phyloP scores from a whole-genome alignment of 2,113 vertebrate genomes.

The Phalacrocorax brasilianus region DNA sequence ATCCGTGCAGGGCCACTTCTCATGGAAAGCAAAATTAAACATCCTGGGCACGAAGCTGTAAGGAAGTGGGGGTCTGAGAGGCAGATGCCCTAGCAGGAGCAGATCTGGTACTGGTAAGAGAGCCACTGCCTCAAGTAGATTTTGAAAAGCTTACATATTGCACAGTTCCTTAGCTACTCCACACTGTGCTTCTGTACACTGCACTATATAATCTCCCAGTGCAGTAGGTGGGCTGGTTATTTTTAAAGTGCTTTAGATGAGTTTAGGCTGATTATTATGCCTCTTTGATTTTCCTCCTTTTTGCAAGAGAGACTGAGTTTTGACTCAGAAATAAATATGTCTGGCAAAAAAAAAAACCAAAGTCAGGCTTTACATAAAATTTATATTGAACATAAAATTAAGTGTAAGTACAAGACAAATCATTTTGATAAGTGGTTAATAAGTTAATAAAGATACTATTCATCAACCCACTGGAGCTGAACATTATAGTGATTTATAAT shows the following conservation, averaged over 20 bases:
- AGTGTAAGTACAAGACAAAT: background rate
- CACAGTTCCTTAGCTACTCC: conserved; percentile 19
- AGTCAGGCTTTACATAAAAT: conserved; percentile 33
- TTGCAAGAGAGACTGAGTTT: conserved; percentile 50
- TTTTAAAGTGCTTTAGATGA: conserved; percentile 70
- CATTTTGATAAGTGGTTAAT: conserved; percentile 45
- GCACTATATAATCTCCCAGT: conserved; percentile 50
- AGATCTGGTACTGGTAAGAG: background rate
- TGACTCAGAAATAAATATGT: conserved; percentile 30
- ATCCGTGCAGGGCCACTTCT: background rate
- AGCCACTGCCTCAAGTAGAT: background rate
- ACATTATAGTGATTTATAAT: conserved; percentile 39
- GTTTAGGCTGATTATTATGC: conserved; percentile 75
- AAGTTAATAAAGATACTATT: conserved; percentile 45
- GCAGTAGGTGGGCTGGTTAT: conserved; percentile 66
- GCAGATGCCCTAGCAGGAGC: background rate
- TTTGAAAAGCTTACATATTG: conserved; percentile 25
- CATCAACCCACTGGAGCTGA: background rate
- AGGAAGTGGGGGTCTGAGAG: background rate
- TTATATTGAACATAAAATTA: background rate
- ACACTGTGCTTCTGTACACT: conserved; percentile 26
- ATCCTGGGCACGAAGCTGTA: background rate
- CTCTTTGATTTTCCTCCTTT: conserved; percentile 39
- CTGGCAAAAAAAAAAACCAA: conserved; percentile 24
- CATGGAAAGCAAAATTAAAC: background rate